Evolutionary conservation across 2,113 vertebrate genomes (phyloP).

Genomic region (Notarius quadriscutis): DNA sequence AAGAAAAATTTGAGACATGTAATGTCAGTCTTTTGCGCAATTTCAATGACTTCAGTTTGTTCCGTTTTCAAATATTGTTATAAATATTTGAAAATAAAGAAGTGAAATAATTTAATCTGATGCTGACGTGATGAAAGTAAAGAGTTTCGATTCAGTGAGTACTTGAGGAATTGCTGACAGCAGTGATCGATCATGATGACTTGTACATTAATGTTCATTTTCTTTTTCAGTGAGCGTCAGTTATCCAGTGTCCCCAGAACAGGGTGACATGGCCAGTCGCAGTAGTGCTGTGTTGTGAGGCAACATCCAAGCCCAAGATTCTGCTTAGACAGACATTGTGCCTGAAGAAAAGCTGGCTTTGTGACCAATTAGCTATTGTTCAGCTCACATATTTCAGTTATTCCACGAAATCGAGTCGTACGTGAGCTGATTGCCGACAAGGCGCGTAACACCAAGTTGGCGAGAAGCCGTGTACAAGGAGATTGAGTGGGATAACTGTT

Average conservation of each 20-base stretch:
- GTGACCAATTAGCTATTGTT: not conserved
- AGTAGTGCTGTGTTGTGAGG: not conserved
- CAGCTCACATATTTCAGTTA: not conserved
- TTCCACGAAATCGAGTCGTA: no score
- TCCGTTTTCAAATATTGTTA: not conserved
- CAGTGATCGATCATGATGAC: not conserved
- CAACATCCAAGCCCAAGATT: not conserved
- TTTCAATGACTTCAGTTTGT: not conserved
- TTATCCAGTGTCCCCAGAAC: not conserved
- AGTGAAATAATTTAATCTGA: not conserved
- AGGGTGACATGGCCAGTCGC: not conserved
- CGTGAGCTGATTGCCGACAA: no score
- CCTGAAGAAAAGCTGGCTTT: not conserved
- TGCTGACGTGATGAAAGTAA: not conserved
- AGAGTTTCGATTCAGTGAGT: not conserved
- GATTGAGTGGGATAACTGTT: no score
- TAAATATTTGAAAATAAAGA: conserved; percentile 14
- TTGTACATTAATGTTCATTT: not conserved
- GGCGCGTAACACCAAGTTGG: no score
- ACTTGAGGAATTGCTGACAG: not conserved
- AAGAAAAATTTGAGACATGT: not conserved
- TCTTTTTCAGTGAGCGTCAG: not conserved
- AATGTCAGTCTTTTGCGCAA: not conserved
- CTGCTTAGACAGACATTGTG: not conserved
- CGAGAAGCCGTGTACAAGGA: no score